Evolutionary conservation across 1,140 invertebrate genomes (phyloP).

Genomic region (Aricia agestis): DNA sequence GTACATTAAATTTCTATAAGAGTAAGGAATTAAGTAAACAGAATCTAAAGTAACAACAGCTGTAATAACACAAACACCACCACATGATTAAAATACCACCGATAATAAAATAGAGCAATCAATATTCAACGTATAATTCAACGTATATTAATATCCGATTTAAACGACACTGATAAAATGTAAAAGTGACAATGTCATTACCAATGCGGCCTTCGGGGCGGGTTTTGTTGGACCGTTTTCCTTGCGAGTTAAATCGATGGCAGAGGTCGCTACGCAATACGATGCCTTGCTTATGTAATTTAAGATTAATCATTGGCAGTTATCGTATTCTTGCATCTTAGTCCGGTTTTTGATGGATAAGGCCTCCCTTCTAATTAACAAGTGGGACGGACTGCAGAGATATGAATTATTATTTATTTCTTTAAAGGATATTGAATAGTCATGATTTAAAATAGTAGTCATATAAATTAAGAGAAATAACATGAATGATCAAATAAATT

Average conservation of each 20-base stretch:
- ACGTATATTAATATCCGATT: background rate
- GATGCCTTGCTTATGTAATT: slow-evolving; percentile 23
- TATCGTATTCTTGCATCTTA: background rate
- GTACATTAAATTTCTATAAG: too few species aligned
- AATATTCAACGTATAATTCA: background rate
- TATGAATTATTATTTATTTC: too few species aligned
- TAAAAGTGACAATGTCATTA: slow-evolving; percentile 19
- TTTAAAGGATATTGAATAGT: too few species aligned
- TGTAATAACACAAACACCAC: background rate
- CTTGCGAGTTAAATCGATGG: slow-evolving; percentile 20
- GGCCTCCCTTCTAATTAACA: background rate
- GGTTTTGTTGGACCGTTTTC: slow-evolving; percentile 12
- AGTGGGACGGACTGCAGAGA: background rate
- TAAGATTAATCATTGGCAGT: slow-evolving; percentile 15
- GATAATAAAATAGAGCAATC: background rate
- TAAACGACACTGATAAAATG: slow-evolving; percentile 16
- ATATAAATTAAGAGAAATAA: too few species aligned
- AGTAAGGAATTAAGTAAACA: background rate
- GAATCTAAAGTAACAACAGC: background rate
- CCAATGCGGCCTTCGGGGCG: background rate
- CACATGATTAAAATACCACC: background rate
- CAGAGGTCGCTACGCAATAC: slow-evolving; percentile 23
- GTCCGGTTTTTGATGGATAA: background rate
- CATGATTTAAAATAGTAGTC: too few species aligned
- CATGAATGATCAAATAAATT: too few species aligned